phyloP scores from a whole-genome alignment of 2,888 invertebrate genomes.

The Amphipoea oculea region DNA sequence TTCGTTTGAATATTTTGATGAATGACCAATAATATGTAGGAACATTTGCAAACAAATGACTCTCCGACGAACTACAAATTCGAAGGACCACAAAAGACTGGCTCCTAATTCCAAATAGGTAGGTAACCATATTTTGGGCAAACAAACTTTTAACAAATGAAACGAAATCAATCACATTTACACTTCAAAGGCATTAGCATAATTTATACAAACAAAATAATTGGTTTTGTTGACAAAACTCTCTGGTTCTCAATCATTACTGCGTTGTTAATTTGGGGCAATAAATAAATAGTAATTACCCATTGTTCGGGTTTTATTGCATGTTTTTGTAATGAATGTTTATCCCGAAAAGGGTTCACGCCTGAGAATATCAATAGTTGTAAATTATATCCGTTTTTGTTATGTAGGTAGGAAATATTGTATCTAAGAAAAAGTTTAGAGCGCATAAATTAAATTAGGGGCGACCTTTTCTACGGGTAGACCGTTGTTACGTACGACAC shows the following conservation, averaged over 20 bases:
- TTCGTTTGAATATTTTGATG: not conserved
- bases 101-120: slow-evolving; percentile 11
- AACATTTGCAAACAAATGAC: not conserved
- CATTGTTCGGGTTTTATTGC: slow-evolving; percentile 69
- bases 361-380: slow-evolving; percentile 60
- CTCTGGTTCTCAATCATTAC: slow-evolving; percentile 60
- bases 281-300: slow-evolving; percentile 71
- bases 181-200: slow-evolving; percentile 70
- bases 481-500: not conserved
- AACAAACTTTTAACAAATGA: slow-evolving; percentile 44
- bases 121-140: slow-evolving; percentile 35
- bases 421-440: slow-evolving; percentile 35
- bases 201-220: slow-evolving; percentile 70
- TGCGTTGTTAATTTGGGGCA: slow-evolving; percentile 69
- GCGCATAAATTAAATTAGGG: slow-evolving; percentile 54
- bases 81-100: not conserved
- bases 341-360: slow-evolving; percentile 64
- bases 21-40: no score
- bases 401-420: slow-evolving; percentile 21
- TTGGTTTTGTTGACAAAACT: slow-evolving; percentile 64
- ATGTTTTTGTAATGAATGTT: slow-evolving; percentile 64
- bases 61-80: not conserved
- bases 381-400: slow-evolving; percentile 63
- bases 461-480: slow-evolving; percentile 20
- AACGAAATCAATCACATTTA: slow-evolving; percentile 39